Evolutionary conservation across 2,888 invertebrate species (phyloP).

Genomic region (Andrena bucephala): DNA sequence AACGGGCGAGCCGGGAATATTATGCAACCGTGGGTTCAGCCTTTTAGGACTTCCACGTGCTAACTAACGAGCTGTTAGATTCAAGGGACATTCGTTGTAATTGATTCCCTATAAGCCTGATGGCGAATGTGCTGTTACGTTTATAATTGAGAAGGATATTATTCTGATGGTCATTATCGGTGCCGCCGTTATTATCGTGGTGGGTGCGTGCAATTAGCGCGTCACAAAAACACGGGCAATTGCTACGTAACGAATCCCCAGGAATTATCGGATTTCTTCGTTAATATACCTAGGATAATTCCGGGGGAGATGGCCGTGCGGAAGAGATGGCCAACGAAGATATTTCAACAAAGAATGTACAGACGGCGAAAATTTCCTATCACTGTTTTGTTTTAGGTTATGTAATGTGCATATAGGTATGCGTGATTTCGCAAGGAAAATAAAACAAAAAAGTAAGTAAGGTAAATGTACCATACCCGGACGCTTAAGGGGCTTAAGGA

Average conservation of each 20-base stretch:
- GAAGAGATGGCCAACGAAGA: too few species aligned
- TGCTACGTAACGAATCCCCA: slow-evolving; percentile 30
- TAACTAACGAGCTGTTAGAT: neutral
- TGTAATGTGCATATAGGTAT: too few species aligned
- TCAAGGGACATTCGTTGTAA: slow-evolving; percentile 8
- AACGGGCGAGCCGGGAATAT: neutral
- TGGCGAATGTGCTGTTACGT: neutral
- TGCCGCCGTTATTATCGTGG: slow-evolving; percentile 25
- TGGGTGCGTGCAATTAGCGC: slow-evolving; percentile 29
- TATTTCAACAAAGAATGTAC: too few species aligned
- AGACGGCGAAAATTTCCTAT: too few species aligned
- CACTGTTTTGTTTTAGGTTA: too few species aligned
- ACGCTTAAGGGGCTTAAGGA: too few species aligned
- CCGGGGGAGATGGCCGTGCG: too few species aligned
- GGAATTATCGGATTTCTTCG: slow-evolving; percentile 34
- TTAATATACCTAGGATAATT: slow-evolving; percentile 5
- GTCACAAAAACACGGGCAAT: slow-evolving; percentile 24
- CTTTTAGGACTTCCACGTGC: too few species aligned
- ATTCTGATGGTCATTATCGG: slow-evolving; percentile 27
- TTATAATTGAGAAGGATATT: slow-evolving; percentile 36
- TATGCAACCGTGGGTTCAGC: neutral
- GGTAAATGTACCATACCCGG: too few species aligned
- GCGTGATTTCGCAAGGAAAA: too few species aligned
- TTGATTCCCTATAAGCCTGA: slow-evolving; percentile 2
- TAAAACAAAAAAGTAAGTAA: too few species aligned